Evolutionary conservation across 1,140 invertebrate species (phyloP).

Genomic region (Zaprionus kolodkinae): DNA sequence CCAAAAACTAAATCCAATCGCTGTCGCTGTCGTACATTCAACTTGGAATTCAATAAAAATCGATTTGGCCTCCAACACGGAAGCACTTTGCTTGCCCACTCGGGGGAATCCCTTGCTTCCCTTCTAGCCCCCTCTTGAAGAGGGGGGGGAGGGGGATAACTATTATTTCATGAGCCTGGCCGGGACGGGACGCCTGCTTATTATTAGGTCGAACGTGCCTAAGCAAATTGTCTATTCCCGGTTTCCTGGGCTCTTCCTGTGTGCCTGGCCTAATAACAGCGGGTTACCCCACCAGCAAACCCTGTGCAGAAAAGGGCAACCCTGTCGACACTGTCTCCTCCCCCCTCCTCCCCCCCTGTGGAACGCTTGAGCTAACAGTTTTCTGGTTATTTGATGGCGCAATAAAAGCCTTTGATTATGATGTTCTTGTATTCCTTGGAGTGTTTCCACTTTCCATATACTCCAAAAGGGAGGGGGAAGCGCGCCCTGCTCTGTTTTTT

Average conservation of each 20-base stretch:
- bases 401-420: slow-evolving; percentile 75
- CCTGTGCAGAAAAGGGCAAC: slow-evolving; percentile 23
- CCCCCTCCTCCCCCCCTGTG: neutral
- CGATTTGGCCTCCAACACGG: slow-evolving; percentile 65
- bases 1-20: slow-evolving; percentile 42
- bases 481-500: slow-evolving; percentile 12
- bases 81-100: slow-evolving; percentile 49
- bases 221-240: slow-evolving; percentile 59
- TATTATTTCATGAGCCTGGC: slow-evolving; percentile 1
- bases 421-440: slow-evolving; percentile 59
- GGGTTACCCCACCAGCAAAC: neutral
- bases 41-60: slow-evolving; percentile 76
- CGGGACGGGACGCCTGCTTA: slow-evolving; percentile 47
- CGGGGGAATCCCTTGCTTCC: slow-evolving; percentile 1
- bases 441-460: slow-evolving; percentile 31
- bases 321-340: neutral
- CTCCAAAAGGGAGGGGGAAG: slow-evolving; percentile 8
- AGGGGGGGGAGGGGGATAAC: neutral
- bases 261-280: slow-evolving; percentile 49
- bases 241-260: slow-evolving; percentile 54
- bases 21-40: slow-evolving; percentile 57
- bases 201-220: slow-evolving; percentile 80
- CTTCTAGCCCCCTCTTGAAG: neutral
- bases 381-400: slow-evolving; percentile 68
- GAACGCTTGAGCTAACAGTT: slow-evolving; percentile 61